Base-by-base conservation (phyloP, 2,113 vertebrate species). In the Corythoichthys intestinalis region DNA sequence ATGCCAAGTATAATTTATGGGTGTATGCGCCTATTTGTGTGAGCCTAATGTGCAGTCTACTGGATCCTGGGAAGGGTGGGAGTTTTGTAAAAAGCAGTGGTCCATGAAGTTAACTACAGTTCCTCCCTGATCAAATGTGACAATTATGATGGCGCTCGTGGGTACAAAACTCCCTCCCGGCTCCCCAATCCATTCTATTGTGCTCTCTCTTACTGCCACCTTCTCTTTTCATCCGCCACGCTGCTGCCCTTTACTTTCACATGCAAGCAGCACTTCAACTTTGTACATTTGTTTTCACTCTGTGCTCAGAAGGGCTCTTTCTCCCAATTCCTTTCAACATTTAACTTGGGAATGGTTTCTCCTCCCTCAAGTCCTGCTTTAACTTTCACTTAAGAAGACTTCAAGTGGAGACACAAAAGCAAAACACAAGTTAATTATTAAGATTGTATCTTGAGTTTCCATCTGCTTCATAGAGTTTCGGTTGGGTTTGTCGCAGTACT, bases 91-190 rank as follows among this genome's bases (percentile, higher is more conserved):
- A 77, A 82, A 82, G 75, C 82, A 85, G 70, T 66, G 77, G 77
- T 76, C 81, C 76, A 82, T 87, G 85, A 83, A 83, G 84, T 70
- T 73, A 82, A 80, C 78, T 60, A 70, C 60, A 76, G 72, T 75
- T 79, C 75, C 75, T 87, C 79, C 69, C 78, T 88, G 83, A 91
- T 90, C 86, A 91, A 90, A 91, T 85, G 85, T 83, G 86, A 90
- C 88, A 89, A 88, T 92, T 84, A 90, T 87, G 86, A 88, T 87
- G 71, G 79, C 79, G 82, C 80, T 84, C 59, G 77, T 70, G 75
- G 74, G 77, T 80, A 79, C 78, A 79, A 77, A 82, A 83, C 83
- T 83, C 75, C 66, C 85, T 71, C 68, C 76, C 69, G 77, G 69
- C 80, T 80, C 47, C 44, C 65, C 70, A 69, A 63, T 66, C 56